These are phyloP conservation scores for Notodromas monacha DNA, from an alignment of 2,888 invertebrate genomes.

Conservation along the genomic window DNA sequence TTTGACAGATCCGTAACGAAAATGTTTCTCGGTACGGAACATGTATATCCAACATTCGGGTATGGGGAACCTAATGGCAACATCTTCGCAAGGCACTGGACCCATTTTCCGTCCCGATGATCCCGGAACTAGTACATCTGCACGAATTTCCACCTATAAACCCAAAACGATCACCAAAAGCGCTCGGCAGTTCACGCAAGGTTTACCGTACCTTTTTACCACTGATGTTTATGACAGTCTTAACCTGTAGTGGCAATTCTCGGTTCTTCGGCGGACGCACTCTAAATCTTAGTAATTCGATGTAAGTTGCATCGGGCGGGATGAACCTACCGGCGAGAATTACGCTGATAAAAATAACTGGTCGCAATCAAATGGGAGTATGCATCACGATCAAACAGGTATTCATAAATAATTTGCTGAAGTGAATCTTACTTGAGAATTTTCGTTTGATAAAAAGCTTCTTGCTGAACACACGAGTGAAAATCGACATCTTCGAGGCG, in stretches of 20 bases:
- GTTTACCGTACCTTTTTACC: conserved; percentile 54
- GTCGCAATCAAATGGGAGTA: conserved; percentile 1
- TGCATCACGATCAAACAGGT: neutral
- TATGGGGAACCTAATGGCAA: conserved; percentile 75
- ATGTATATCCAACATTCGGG: conserved; percentile 98
- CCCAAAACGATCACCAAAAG: too few relatives aligned
- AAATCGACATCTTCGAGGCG: conserved; percentile 73
- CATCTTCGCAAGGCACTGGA: conserved; percentile 73
- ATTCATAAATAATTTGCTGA: conserved; percentile 5
- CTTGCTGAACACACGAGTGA: conserved; percentile 65
- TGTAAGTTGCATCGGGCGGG: conserved; percentile 88
- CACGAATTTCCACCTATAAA: conserved; percentile 51
- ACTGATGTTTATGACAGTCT: conserved; percentile 53
- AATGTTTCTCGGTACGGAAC: conserved; percentile 90
- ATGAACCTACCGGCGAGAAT: conserved; percentile 52
- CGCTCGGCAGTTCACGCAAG: too few relatives aligned
- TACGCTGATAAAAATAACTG: too few relatives aligned
- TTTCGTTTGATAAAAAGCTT: conserved; percentile 34
- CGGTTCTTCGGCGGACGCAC: conserved; percentile 77
- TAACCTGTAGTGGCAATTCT: conserved; percentile 79
- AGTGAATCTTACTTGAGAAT: conserved; percentile 11
- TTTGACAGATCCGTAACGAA: conserved; percentile 80
- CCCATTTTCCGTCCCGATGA: conserved; percentile 1
- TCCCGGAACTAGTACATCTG: conserved; percentile 73
- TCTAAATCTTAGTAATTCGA: conserved; percentile 79